Conservation (phyloP, 2,888 invertebrate species). For the Volucella inflata region DNA sequence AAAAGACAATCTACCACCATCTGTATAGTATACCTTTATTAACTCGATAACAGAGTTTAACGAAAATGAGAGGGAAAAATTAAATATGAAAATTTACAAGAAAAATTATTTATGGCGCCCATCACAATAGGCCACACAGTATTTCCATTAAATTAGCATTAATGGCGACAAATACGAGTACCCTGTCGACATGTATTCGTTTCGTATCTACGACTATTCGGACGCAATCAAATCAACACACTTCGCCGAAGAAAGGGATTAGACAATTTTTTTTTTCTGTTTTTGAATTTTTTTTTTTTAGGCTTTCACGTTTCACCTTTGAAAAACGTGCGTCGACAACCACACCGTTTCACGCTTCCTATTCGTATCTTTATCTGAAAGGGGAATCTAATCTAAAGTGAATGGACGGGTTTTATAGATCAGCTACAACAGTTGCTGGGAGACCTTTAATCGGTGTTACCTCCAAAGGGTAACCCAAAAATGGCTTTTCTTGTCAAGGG, state of each 20-base stretch:
- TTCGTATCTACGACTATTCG: background rate
- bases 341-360: background rate
- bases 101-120: conserved; percentile 33
- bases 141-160: conserved; percentile 20
- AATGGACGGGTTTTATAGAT: background rate
- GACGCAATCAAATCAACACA: conserved; percentile 3
- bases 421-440: background rate
- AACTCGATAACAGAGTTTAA: background rate
- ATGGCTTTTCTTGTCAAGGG: background rate
- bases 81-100: background rate
- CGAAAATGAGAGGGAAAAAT: background rate
- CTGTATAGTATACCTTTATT: background rate
- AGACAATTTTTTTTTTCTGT: background rate
- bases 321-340: no score
- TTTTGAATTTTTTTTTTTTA: background rate
- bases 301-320: background rate
- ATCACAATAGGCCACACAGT: conserved; percentile 2
- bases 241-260: conserved; percentile 20
- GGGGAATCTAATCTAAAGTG: conserved; percentile 1
- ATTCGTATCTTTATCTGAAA: background rate
- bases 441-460: background rate
- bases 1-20: background rate
- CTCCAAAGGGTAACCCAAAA: background rate
- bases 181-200: background rate
- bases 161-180: background rate